A percentile compares a stretch with the other conserved stretches of the same genome.
phyloP scores from a whole-genome alignment of 64 coral and sea anemone genomes.

The Dendronephthya gigantea region DNA sequence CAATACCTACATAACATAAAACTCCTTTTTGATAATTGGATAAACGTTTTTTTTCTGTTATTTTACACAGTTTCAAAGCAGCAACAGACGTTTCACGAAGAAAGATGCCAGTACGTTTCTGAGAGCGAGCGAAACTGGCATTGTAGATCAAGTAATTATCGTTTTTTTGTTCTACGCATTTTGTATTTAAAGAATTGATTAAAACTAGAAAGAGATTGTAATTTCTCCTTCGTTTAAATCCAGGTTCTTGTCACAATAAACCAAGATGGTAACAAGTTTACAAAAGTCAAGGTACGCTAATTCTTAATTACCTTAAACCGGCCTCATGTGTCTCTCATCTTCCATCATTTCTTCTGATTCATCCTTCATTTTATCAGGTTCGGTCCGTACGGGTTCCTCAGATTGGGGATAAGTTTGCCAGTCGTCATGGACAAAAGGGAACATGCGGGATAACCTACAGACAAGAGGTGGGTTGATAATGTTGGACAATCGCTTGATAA shows the following conservation, averaged over 20 bases:
- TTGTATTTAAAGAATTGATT: too few species aligned
- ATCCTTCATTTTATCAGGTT: slow-evolving; percentile 34
- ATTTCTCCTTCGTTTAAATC: too few species aligned
- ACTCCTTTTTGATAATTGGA: too few species aligned
- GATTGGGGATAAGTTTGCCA: slow-evolving; percentile 99
- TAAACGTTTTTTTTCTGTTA: background rate
- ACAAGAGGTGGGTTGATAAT: slow-evolving; percentile 71
- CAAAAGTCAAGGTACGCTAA: slow-evolving; percentile 76
- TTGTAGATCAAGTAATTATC: slow-evolving; percentile 73
- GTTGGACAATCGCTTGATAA: background rate
- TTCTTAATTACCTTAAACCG: too few species aligned
- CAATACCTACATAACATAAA: too few species aligned
- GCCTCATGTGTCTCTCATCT: too few species aligned
- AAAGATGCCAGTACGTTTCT: slow-evolving; percentile 94
- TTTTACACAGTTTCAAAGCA: slow-evolving; percentile 3
- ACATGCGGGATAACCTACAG: slow-evolving; percentile 96
- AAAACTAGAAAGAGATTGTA: too few species aligned
- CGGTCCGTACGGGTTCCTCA: slow-evolving; percentile 83
- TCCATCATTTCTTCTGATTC: background rate
- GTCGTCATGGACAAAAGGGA: slow-evolving; percentile 98
- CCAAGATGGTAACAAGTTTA: slow-evolving; percentile 97
- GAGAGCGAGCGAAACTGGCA: slow-evolving; percentile 91
- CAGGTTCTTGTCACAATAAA: slow-evolving; percentile 99
- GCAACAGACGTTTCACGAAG: slow-evolving; percentile 54
- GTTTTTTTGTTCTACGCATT: too few species aligned